phyloP scores from a whole-genome alignment of 2,888 invertebrate genomes.

The Lochmaea capreae region DNA sequence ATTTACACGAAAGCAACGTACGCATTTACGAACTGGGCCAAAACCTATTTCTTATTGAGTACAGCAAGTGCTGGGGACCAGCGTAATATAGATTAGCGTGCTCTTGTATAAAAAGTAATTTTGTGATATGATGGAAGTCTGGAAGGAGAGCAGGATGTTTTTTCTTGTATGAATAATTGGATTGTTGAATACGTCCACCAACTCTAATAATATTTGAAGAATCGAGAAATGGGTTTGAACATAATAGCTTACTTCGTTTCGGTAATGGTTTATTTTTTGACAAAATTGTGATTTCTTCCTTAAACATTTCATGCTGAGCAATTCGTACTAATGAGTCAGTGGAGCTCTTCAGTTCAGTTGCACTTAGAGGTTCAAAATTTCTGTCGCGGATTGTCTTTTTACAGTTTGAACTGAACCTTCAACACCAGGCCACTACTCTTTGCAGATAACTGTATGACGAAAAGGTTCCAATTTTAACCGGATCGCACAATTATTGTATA shows the following conservation, averaged over 20 bases:
- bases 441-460: neutral
- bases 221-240: conserved; percentile 10
- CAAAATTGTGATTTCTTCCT: too few relatives aligned
- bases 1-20: conserved; percentile 16
- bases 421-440: neutral
- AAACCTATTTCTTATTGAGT: conserved; percentile 43
- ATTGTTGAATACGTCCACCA: conserved; percentile 18
- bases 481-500: neutral
- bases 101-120: conserved; percentile 3
- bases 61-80: conserved; percentile 33
- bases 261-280: too few relatives aligned
- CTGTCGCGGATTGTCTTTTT: too few relatives aligned
- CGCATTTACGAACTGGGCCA: conserved; percentile 40
- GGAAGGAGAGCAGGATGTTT: conserved; percentile 12
- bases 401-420: too few relatives aligned
- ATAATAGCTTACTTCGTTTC: too few relatives aligned
- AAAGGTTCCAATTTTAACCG: too few relatives aligned
- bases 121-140: neutral
- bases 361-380: too few relatives aligned
- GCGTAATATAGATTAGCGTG: conserved; percentile 29
- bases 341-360: too few relatives aligned
- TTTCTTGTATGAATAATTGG: conserved; percentile 1
- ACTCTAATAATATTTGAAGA: conserved; percentile 20
- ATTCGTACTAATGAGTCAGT: too few relatives aligned
- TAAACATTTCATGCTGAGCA: too few relatives aligned